Evolutionary conservation across 2,888 invertebrate species (phyloP).

Genomic region (Ligdia adustata): DNA sequence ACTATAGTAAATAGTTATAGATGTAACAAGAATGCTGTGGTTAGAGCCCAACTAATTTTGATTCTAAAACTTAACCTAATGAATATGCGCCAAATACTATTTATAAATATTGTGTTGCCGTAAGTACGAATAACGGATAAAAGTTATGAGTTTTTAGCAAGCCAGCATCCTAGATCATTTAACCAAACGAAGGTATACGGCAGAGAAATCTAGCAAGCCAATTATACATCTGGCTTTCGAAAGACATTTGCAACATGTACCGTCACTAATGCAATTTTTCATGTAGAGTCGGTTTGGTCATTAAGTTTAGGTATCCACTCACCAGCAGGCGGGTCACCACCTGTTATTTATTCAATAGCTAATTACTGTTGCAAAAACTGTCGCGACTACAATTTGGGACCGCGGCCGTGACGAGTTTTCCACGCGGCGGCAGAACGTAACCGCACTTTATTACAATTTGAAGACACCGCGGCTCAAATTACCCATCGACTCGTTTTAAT

Average conservation of each 20-base stretch:
- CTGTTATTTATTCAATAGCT: constrained; percentile 15
- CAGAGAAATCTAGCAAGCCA: not conserved
- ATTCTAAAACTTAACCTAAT: too few species aligned
- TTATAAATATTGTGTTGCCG: too few species aligned
- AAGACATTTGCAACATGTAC: constrained; percentile 44
- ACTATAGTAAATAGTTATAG: too few species aligned
- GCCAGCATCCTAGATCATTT: not conserved
- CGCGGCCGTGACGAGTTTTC: constrained; percentile 14
- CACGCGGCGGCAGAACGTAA: not conserved
- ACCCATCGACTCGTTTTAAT: constrained; percentile 47
- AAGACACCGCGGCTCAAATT: constrained; percentile 18
- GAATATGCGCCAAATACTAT: too few species aligned
- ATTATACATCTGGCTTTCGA: constrained; percentile 9
- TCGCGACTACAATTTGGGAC: constrained; percentile 8
- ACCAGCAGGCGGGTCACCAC: constrained; percentile 8
- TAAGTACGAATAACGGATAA: too few species aligned
- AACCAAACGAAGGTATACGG: too few species aligned
- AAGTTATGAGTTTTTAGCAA: constrained; percentile 93
- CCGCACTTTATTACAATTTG: constrained; percentile 4
- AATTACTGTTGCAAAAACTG: constrained; percentile 18
- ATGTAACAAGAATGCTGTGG: too few species aligned
- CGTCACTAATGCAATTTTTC: constrained; percentile 14
- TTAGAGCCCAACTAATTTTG: too few species aligned
- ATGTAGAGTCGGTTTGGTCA: constrained; percentile 1
- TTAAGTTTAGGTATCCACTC: constrained; percentile 7